These are phyloP conservation scores for Ophion ventricosus DNA, from an alignment of 2,888 invertebrate species.

Conservation along the genomic window DNA sequence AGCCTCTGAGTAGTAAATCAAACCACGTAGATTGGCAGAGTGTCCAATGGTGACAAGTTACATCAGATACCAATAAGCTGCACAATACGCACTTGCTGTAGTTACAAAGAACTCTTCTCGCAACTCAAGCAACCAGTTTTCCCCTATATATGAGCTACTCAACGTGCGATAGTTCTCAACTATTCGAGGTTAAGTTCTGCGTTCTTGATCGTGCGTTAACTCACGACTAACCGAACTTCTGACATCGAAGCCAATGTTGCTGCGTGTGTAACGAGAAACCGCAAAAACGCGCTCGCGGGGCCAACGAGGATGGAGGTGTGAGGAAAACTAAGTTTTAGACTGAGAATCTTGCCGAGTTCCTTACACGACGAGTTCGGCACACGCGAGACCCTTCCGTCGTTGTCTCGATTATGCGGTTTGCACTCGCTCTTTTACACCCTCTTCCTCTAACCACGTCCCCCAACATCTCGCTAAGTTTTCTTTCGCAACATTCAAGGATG, in stretches of 20 bases:
- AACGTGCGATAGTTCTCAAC: slow-evolving; percentile 31
- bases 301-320: slow-evolving; percentile 12
- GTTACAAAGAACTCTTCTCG: background rate
- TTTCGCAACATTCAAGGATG: too few species aligned
- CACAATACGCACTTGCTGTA: background rate
- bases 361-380: background rate
- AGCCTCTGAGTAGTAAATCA: too few species aligned
- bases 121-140: background rate
- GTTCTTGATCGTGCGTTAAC: too few species aligned
- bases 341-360: slow-evolving; percentile 41
- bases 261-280: too few species aligned
- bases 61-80: slow-evolving; percentile 2
- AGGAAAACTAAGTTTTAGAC: slow-evolving; percentile 34
- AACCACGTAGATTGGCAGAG: too few species aligned
- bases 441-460: too few species aligned
- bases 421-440: background rate
- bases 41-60: background rate
- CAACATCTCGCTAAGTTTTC: too few species aligned
- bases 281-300: slow-evolving; percentile 3
- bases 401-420: slow-evolving; percentile 6
- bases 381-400: background rate
- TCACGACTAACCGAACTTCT: too few species aligned
- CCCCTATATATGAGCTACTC: too few species aligned
- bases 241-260: background rate
- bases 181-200: background rate